Evolutionary conservation across 2,797 vertebrate species (phyloP), one percentile per base, ranked within the genome.

Genomic region (Thalassophryne amazonica): DNA sequence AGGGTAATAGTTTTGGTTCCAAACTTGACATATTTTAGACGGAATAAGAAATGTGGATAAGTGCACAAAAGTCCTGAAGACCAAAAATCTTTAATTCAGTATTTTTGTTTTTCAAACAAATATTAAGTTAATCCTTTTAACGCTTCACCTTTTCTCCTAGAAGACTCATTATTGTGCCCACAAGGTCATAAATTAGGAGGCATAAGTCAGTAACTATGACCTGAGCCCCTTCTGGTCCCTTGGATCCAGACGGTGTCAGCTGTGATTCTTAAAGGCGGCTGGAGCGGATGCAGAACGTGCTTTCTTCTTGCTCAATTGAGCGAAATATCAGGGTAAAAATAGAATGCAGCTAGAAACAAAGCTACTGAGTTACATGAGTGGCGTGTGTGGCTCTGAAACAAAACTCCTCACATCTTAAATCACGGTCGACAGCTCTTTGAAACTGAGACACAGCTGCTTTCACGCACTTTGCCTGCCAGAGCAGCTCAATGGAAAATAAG

Each of bases 141-240:
- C n/a, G n/a, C n/a, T n/a, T n/a, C n/a, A n/a, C n/a, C n/a, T n/a
- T n/a, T n/a, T n/a, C n/a, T n/a, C n/a, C n/a, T n/a, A n/a, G n/a
- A n/a, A n/a, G n/a, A n/a, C n/a, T n/a, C n/a, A n/a, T n/a, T n/a
- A n/a, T n/a, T n/a, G n/a, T n/a, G n/a, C n/a, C n/a, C n/a, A n/a
- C n/a, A n/a, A n/a, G n/a, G n/a, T n/a, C n/a, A n/a, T n/a, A n/a
- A n/a, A n/a, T n/a, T n/a, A 52, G n/a, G 12, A 10, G 34, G n/a
- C 10, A 3, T 31, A 11, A 54, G 56, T 39, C 20, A 63, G 71
- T 78, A 65, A 51, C 63, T 50, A 17, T 38, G 6, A 1, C 21
- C 0, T 15, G 10, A 20, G 54, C 36, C 64, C 20, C 23, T 2
- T 9, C 29, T 20, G 30, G 25, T 27, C 42, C 32, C 4, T 25